Conservation (phyloP, 2,113 vertebrate genomes). For the Zosterops lateralis region DNA sequence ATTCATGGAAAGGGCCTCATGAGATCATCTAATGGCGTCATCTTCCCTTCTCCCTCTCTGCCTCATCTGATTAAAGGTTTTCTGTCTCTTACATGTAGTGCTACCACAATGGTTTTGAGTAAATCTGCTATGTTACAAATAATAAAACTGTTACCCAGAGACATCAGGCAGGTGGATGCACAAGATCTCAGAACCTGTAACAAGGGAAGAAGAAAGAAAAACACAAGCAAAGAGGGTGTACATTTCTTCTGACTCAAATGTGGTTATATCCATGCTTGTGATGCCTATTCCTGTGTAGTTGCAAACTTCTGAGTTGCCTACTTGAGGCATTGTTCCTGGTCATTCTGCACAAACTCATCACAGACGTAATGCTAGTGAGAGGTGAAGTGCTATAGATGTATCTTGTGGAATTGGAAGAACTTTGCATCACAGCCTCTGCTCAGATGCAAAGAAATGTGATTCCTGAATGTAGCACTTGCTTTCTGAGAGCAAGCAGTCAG, state of each 20-base stretch:
- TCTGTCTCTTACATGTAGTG: not conserved
- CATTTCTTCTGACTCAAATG: not conserved
- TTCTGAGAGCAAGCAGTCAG: not conserved
- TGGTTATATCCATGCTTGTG: not conserved
- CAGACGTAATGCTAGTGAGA: not conserved
- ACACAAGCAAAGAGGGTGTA: not conserved
- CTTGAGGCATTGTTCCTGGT: not conserved
- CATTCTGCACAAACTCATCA: not conserved
- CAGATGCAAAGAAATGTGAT: not conserved
- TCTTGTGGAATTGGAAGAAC: not conserved
- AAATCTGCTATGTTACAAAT: not conserved
- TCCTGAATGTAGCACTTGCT: rapidly evolving
- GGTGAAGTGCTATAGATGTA: rapidly evolving
- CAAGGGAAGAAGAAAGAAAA: not conserved
- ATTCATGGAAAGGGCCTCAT: not conserved
- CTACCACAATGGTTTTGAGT: not conserved
- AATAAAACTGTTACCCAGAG: not conserved
- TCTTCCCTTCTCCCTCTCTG: not conserved
- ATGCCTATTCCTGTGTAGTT: not conserved
- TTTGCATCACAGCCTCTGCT: not conserved
- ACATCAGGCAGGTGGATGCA: not conserved
- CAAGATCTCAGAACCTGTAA: not conserved
- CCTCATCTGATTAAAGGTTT: not conserved
- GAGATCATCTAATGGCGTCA: not conserved
- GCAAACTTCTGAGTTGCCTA: not conserved